Base-by-base conservation (phyloP, 2,888 invertebrate genomes). In the Onchidella celtica region DNA sequence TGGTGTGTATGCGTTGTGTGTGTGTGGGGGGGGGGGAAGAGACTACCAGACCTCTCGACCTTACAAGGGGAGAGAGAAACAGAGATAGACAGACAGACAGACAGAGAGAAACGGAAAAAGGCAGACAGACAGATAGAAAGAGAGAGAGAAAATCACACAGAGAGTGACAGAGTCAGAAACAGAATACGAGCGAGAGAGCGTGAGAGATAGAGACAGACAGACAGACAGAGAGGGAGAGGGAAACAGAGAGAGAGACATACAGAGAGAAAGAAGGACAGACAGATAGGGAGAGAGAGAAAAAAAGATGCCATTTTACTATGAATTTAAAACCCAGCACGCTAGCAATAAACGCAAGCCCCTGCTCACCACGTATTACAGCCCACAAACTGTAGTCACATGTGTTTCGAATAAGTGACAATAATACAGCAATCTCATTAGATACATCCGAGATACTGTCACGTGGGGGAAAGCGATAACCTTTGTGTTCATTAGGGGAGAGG, bases 341-440 rank as follows among this genome's bases (percentile, higher is more conserved):
- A n/a, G n/a, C n/a, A n/a, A n/a, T n/a, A n/a, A n/a, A n/a, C n/a
- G n/a, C n/a, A n/a, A n/a, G n/a, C n/a, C n/a, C n/a, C n/a, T n/a
- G n/a, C n/a, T n/a, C n/a, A n/a, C n/a, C n/a, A n/a, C n/a, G n/a
- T n/a, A n/a, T n/a, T n/a, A n/a, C n/a, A n/a, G n/a, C n/a, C n/a
- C n/a, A n/a, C n/a, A n/a, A n/a, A n/a, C n/a, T n/a, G n/a, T n/a
- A n/a, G n/a, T n/a, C 14, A 24, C 73, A 73, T 27, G 61, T 73
- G 73, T 34, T 59, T 36, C 61, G 17, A 59, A 73, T 73, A 73
- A 61, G 61, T 61, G 61, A 73, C 38, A 73, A 73, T 61, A 59
- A 61, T 61, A 27, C 59, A 24, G 24, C 3, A 17, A 73, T 73
- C 61, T 59, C 59, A 73, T 73, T 59, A 73, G 61, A 73, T 73